Conservation (phyloP, 1,140 invertebrate genomes). For the Ceratina calcarata region DNA sequence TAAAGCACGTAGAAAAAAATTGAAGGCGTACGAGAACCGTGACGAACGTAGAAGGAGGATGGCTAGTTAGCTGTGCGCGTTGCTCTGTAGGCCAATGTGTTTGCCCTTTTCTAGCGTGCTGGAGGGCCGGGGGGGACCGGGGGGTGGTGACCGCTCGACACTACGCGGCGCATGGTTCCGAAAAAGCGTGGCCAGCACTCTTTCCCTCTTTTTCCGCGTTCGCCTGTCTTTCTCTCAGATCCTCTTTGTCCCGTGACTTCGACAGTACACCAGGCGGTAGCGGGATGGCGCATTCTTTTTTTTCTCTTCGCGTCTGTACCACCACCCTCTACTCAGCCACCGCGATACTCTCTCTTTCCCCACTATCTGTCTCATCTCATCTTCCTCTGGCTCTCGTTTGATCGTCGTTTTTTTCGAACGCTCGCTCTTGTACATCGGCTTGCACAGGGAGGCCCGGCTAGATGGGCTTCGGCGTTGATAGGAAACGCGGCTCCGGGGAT, state of each 20-base stretch:
- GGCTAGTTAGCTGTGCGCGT: constrained; percentile 33
- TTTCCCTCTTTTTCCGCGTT: not conserved
- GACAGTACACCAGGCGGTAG: constrained; percentile 12
- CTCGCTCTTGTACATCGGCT: constrained; percentile 26
- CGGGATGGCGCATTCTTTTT: constrained; percentile 15
- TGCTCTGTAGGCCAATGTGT: constrained; percentile 41
- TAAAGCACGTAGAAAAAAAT: too few relatives aligned
- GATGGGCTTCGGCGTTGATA: constrained; percentile 40
- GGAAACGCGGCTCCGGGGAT: constrained; percentile 17
- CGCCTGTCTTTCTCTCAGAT: constrained; percentile 12
- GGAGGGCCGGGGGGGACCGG: constrained; percentile 34
- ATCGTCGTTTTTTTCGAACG: constrained; percentile 30
- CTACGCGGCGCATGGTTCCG: constrained; percentile 31
- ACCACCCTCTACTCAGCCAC: constrained; percentile 21
- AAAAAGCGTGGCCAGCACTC: constrained; percentile 13
- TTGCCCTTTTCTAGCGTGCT: constrained; percentile 53
- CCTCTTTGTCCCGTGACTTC: constrained; percentile 41
- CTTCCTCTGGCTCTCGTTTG: constrained; percentile 3
- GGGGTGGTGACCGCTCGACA: constrained; percentile 15
- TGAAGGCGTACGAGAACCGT: not conserved
- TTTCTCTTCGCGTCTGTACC: constrained; percentile 42
- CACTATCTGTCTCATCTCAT: not conserved
- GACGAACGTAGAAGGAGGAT: constrained; percentile 6
- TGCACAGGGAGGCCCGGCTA: constrained; percentile 28
- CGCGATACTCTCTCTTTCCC: not conserved